Percentiles rank a stretch among this genome's conserved stretches.
These are phyloP conservation scores for Timandra comae DNA, from an alignment of 2,888 invertebrate species.

Conservation along the genomic window DNA sequence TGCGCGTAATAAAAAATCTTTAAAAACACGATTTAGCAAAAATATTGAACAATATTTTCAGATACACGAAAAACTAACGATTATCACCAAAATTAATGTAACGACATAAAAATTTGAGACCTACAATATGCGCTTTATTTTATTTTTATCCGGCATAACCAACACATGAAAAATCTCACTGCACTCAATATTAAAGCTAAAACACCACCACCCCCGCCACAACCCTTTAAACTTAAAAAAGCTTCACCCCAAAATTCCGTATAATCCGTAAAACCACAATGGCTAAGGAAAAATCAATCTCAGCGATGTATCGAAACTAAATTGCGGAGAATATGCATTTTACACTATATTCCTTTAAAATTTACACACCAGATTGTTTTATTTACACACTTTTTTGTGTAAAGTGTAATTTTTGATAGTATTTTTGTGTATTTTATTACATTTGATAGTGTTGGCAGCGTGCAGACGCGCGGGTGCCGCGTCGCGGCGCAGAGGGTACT, in stretches of 20 bases:
- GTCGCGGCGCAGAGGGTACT: slow-evolving; percentile 55
- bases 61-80: too few species aligned
- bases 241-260: slow-evolving; percentile 12
- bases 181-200: too few species aligned
- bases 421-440: slow-evolving; percentile 25
- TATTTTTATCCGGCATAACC: too few species aligned
- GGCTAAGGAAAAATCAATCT: slow-evolving; percentile 59
- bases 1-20: too few species aligned
- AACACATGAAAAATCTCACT: too few species aligned
- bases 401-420: slow-evolving; percentile 8
- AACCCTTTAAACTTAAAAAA: slow-evolving; percentile 1
- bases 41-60: too few species aligned
- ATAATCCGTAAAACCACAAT: slow-evolving; percentile 35
- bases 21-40: too few species aligned
- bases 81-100: too few species aligned
- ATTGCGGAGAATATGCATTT: slow-evolving; percentile 10
- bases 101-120: too few species aligned
- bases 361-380: slow-evolving; percentile 26
- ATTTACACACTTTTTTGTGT: slow-evolving; percentile 12
- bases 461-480: slow-evolving; percentile 54
- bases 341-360: slow-evolving; percentile 5
- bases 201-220: too few species aligned
- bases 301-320: slow-evolving; percentile 29
- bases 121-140: too few species aligned
- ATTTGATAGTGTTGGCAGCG: slow-evolving; percentile 26